These are phyloP conservation scores for Aptenodytes patagonicus DNA, from an alignment of 2,113 vertebrate species.

Conservation along the genomic window DNA sequence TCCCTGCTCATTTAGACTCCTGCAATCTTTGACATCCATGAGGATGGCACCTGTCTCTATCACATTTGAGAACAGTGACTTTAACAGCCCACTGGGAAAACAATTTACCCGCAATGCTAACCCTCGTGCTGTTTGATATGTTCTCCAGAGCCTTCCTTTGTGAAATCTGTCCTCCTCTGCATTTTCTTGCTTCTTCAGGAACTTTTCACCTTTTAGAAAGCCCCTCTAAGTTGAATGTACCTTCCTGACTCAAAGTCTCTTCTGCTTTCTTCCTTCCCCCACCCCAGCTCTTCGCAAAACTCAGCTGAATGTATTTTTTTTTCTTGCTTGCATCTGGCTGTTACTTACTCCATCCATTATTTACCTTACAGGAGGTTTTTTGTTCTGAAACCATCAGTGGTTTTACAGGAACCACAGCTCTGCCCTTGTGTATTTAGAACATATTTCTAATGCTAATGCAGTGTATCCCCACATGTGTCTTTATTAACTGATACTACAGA, in stretches of 20 bases:
- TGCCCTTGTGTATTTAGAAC: neutral
- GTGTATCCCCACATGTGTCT: accelerated
- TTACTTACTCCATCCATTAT: neutral
- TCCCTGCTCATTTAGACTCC: neutral
- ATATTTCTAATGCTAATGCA: neutral
- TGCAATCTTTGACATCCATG: neutral
- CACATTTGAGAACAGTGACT: neutral
- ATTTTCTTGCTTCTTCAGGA: neutral
- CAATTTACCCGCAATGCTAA: neutral
- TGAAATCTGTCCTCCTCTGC: neutral
- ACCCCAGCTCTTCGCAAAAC: neutral
- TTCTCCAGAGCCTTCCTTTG: neutral
- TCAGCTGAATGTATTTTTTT: neutral
- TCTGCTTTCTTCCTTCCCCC: neutral
- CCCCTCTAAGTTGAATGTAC: neutral
- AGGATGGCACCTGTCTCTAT: neutral
- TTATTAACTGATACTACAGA: neutral
- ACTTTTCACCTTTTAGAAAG: neutral
- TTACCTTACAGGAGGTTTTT: neutral
- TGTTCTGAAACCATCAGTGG: neutral
- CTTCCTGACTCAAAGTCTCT: neutral
- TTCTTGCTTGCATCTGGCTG: neutral
- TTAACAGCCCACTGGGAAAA: neutral
- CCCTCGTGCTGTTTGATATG: neutral
- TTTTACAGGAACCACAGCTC: neutral